Percentiles rank a stretch among this genome's conserved stretches.
phyloP scores from a whole-genome alignment of 2,888 invertebrate genomes.

The Drosophila tripunctata region DNA sequence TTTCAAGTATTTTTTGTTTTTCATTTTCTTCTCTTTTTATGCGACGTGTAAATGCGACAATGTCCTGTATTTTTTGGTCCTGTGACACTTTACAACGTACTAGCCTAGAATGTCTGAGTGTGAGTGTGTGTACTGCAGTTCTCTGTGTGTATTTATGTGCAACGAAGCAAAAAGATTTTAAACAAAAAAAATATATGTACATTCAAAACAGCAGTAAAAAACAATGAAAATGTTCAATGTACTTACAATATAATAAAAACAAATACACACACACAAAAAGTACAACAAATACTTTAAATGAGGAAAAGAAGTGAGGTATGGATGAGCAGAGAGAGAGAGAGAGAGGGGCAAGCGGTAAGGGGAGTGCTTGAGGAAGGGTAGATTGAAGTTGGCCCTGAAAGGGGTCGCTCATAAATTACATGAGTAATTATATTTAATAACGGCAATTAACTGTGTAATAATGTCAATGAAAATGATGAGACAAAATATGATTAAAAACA shows the following conservation, averaged over 20 bases:
- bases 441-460: slow-evolving; percentile 77
- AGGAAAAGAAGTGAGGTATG: slow-evolving; percentile 1
- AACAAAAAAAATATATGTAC: slow-evolving; percentile 29
- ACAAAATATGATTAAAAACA: slow-evolving; percentile 71
- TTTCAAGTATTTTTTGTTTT: slow-evolving; percentile 47
- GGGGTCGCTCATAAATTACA: slow-evolving; percentile 78
- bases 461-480: slow-evolving; percentile 79
- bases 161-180: slow-evolving; percentile 66
- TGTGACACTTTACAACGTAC: slow-evolving; percentile 36
- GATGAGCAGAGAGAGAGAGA: neutral
- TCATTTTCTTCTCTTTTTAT: too few relatives aligned
- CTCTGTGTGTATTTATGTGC: slow-evolving; percentile 38
- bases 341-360: neutral
- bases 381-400: slow-evolving; percentile 56
- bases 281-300: slow-evolving; percentile 44
- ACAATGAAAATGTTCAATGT: slow-evolving; percentile 59
- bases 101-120: slow-evolving; percentile 4
- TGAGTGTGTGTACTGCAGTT: slow-evolving; percentile 21
- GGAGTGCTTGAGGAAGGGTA: slow-evolving; percentile 7
- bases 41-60: slow-evolving; percentile 48
- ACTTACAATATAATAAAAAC: slow-evolving; percentile 38
- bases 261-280: slow-evolving; percentile 20
- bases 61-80: slow-evolving; percentile 59
- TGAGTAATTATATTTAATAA: slow-evolving; percentile 76
- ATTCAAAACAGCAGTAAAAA: slow-evolving; percentile 25